Base-by-base conservation (phyloP, 2,113 vertebrate genomes). In the Neogobius melanostomus region DNA sequence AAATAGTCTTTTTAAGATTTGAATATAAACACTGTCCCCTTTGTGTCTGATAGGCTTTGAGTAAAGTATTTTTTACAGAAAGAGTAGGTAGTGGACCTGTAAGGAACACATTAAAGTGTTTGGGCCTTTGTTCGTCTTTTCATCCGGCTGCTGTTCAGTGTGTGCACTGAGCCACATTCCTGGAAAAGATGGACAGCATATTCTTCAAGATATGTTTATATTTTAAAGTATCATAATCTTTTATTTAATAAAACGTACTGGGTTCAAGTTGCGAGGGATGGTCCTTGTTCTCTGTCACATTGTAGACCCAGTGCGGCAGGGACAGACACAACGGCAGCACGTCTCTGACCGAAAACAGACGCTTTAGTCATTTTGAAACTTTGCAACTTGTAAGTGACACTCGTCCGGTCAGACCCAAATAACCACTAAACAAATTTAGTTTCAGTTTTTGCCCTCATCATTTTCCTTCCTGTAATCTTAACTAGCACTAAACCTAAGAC, bases 261-360 rank as follows among this genome's bases (percentile, higher is more conserved):
- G 91, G 89, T 46, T 91, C 79, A 36, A 92, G 89, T 6, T 80
- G 74, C 52, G 86, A 73, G 52, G 87, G 67, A 7, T 10, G 21
- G 11, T 72, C 76, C 51, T 76, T 81, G 43, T 69, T 77, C 5
- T 80, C 68, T 0, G 72, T 77, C 48, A 89, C 3, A 0, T 63
- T 72, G 71, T 66, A 84, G 70, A 93, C 72, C 88, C 90, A 91
- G 5, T 5, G 51, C 53, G 91, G 91, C 42, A 93, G 71, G n/a
- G 46, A 83, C 66, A 96, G 90, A 42, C 90, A 89, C 47, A 89
- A 81, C 11, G 92, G 85, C 79, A 96, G 70, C 68, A 96, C 85
- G 72, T 96, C 95, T 80, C 95, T 96, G 88, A 66, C 36, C 57
- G 12, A 62, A 28, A 77, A 0, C 14, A 46, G 43, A 14, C 14